phyloP scores from a whole-genome alignment of 2,888 invertebrate genomes.

The Xanthostigma xanthostigma region DNA sequence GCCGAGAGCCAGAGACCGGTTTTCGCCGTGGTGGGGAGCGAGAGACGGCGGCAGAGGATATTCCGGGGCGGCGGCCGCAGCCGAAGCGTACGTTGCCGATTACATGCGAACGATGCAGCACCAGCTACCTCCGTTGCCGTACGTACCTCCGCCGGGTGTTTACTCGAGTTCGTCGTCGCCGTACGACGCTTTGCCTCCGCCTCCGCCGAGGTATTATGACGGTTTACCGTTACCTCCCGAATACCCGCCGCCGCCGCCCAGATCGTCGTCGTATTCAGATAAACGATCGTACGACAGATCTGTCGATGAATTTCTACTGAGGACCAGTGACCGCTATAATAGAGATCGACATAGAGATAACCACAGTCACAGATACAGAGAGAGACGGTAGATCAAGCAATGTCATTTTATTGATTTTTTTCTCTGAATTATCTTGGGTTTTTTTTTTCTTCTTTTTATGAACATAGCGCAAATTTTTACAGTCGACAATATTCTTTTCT shows the following conservation, averaged over 20 bases:
- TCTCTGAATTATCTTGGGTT: neutral
- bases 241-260: constrained; percentile 43
- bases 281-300: constrained; percentile 77
- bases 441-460: neutral
- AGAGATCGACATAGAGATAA: constrained; percentile 21
- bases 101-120: constrained; percentile 82
- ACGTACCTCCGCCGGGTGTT: constrained; percentile 51
- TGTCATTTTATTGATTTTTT: constrained; percentile 5
- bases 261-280: constrained; percentile 44
- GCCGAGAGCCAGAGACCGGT: constrained; percentile 40
- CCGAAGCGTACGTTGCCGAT: constrained; percentile 78
- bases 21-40: constrained; percentile 45
- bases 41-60: constrained; percentile 32
- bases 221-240: constrained; percentile 58
- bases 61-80: constrained; percentile 43
- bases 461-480: no score
- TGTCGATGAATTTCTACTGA: constrained; percentile 76
- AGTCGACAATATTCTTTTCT: no score
- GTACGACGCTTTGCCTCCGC: constrained; percentile 51
- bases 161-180: constrained; percentile 36
- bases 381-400: constrained; percentile 24
- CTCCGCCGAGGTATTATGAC: constrained; percentile 70
- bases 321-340: constrained; percentile 53
- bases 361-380: constrained; percentile 31
- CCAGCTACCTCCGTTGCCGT: constrained; percentile 71